Evolutionary conservation across 2,888 invertebrate species (phyloP), one percentile per base, ranked within the genome.

Genomic region (Polydrusus tereticollis): DNA sequence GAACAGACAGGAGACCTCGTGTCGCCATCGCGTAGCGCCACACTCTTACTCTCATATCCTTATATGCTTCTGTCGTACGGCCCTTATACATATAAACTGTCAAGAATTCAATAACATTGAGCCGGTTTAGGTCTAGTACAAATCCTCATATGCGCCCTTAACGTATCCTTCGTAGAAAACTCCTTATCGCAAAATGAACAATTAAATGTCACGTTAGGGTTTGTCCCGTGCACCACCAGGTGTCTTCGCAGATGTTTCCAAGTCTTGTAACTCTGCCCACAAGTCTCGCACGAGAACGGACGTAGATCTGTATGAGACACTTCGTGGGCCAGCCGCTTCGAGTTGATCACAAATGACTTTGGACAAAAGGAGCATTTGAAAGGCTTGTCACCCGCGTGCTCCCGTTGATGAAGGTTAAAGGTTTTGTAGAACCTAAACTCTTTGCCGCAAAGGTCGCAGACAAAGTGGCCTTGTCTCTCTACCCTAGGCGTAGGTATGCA

Each of bases 321-420:
- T 23, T 69, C 72, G 45, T 76, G 76, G 1, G 69, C 58, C n/a
- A 75, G 29, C 50, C 72, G 43, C 38, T 69, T 75, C 4, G 68
- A 68, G 57, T 72, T 74, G 26, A 72, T 70, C 47, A 88, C 88
- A 77, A 89, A 90, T 0, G 87, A 80, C 75, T 89, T 89, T 50
- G 87, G 87, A 71, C 90, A 89, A 66, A 86, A 84, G 2, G 87
- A 86, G 71, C 89, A 89, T 26, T 87, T 86, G 55, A 86, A 88
- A 1, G 89, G 89, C 33, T 88, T 83, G 0, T 87, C 83, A 0
- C 88, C 88, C 0, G 88, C 87, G 65, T 90, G 90, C 0, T 85
- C 85, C 0, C 89, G 86, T 16, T 72, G 52, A 52, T 74, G 74
- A 5, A 74, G 47, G 43, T 74, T 74, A 20, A 74, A 74, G 1